These are phyloP conservation scores for Morpho achilles DNA, from an alignment of 2,888 invertebrate species.

Conservation along the genomic window DNA sequence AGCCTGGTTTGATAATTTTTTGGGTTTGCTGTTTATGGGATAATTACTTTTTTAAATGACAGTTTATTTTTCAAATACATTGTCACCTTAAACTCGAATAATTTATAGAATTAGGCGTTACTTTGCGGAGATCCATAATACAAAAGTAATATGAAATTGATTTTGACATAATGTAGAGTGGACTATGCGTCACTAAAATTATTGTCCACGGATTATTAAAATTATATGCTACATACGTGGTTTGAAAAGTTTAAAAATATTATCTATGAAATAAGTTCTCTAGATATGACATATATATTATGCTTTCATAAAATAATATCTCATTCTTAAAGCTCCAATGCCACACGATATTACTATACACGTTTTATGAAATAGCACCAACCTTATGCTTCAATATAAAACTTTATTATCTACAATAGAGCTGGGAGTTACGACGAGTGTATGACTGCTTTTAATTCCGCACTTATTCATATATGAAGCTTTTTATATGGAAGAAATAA, in stretches of 20 bases:
- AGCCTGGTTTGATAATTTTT: no score
- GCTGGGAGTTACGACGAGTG: conserved; percentile 4
- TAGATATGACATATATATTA: conserved; percentile 1
- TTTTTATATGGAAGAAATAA: not conserved
- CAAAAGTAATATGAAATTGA: no score
- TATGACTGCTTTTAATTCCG: conserved; percentile 7
- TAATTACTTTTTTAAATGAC: no score
- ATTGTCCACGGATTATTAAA: no score
- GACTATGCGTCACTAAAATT: no score
- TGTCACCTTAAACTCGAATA: no score
- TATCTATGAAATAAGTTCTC: not conserved
- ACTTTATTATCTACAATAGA: conserved; percentile 14
- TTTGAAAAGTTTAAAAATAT: not conserved
- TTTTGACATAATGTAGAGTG: no score
- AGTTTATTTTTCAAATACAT: no score
- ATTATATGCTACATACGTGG: no score
- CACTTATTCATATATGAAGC: not conserved
- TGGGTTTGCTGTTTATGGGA: no score
- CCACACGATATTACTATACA: conserved; percentile 4
- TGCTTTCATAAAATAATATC: conserved; percentile 3
- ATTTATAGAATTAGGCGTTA: no score
- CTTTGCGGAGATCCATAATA: no score
- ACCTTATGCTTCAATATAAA: conserved; percentile 4
- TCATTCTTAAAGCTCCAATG: conserved; percentile 4
- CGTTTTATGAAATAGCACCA: conserved; percentile 12